phyloP scores from a whole-genome alignment of 2,797 vertebrate genomes.

The Scyliorhinus canicula region DNA sequence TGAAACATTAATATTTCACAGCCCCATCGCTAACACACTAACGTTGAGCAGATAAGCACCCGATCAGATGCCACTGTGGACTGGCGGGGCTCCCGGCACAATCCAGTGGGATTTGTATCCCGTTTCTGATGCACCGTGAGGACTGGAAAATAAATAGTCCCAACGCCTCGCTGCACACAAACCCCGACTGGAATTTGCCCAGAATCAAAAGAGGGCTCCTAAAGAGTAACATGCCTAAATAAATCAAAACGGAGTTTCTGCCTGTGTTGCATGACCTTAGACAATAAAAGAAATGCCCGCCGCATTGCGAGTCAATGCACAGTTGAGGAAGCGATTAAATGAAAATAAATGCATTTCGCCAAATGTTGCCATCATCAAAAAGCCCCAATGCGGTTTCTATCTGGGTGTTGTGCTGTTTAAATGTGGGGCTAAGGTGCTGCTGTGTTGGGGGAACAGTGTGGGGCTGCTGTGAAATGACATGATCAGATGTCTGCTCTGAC shows the following conservation, averaged over 20 bases:
- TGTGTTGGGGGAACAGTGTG: too few relatives aligned
- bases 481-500: neutral
- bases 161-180: neutral
- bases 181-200: neutral
- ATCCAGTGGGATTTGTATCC: neutral
- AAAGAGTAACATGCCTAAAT: neutral
- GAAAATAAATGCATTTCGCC: slow-evolving; percentile 10
- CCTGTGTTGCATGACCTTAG: neutral
- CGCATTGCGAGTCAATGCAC: too few relatives aligned
- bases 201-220: neutral
- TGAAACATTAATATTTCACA: slow-evolving; percentile 10
- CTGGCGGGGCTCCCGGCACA: too few relatives aligned
- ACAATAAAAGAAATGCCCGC: neutral
- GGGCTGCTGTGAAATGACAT: neutral
- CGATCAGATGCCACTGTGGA: neutral
- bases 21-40: neutral
- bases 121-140: neutral
- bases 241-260: neutral
- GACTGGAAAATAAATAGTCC: neutral
- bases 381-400: neutral
- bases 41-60: neutral
- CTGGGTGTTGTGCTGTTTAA: too few relatives aligned
- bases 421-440: too few relatives aligned
- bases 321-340: slow-evolving; percentile 3
- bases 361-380: neutral